Percentiles rank a stretch among this genome's conserved stretches.
These are phyloP conservation scores for Drosophila parvula DNA, from an alignment of 1,140 invertebrate species.

Conservation along the genomic window DNA sequence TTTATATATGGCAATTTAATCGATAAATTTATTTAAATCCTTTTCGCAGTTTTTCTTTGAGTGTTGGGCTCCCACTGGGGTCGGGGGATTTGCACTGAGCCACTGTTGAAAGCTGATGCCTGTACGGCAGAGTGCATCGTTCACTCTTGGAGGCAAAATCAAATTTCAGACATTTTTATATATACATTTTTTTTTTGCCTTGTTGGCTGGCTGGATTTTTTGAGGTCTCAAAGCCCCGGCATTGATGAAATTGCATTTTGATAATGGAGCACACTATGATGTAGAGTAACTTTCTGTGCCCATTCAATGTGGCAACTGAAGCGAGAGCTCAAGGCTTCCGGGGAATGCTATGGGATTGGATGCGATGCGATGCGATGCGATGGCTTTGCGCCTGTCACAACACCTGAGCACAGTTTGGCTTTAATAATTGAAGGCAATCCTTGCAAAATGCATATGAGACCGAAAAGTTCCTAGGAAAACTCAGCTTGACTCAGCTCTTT, in stretches of 20 bases:
- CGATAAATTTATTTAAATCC: too few species aligned
- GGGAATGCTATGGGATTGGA: conserved; percentile 15
- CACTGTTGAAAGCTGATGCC: conserved; percentile 33
- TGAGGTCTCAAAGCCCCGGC: conserved; percentile 55
- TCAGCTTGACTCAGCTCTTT: conserved; percentile 6
- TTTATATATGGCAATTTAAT: too few species aligned
- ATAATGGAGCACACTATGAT: conserved; percentile 52
- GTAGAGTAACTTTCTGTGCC: conserved; percentile 40
- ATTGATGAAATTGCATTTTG: conserved; percentile 75
- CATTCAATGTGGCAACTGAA: conserved; percentile 60
- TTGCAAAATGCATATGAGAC: conserved; percentile 34
- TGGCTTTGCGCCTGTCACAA: conserved; percentile 44
- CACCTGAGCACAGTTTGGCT: conserved; percentile 46
- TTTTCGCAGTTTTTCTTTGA: neutral
- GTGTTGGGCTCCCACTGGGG: neutral
- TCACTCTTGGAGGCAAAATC: conserved; percentile 61
- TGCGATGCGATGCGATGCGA: conserved; percentile 2
- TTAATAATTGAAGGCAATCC: conserved; percentile 54
- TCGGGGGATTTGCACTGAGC: conserved; percentile 22
- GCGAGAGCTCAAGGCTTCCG: conserved; percentile 45
- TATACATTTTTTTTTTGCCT: conserved; percentile 25
- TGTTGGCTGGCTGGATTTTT: conserved; percentile 56
- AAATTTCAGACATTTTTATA: conserved; percentile 69
- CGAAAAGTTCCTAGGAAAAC: conserved; percentile 17
- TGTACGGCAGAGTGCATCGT: conserved; percentile 48